Percentiles rank a stretch among this genome's conserved stretches.
Conservation (phyloP, 2,797 vertebrate species). For the Lutjanus argentimaculatus region DNA sequence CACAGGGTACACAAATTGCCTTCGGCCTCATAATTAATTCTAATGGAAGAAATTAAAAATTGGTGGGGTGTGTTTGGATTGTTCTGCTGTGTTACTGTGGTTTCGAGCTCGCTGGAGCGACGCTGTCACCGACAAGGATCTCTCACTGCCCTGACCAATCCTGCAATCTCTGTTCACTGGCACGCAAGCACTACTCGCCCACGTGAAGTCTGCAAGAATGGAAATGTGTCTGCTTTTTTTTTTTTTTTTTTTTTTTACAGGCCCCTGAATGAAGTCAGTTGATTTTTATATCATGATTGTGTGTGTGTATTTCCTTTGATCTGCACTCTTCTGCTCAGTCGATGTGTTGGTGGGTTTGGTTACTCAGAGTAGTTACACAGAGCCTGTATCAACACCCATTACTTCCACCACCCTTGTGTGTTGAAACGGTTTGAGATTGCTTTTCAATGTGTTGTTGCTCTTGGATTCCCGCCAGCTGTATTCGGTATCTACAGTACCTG, state of each 20-base stretch:
- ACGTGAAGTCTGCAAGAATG: slow-evolving; percentile 29
- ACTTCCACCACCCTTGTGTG: slow-evolving; percentile 56
- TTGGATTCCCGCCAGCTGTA: slow-evolving; percentile 75
- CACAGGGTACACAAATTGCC: slow-evolving; percentile 90
- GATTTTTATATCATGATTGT: slow-evolving; percentile 28
- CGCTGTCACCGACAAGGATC: slow-evolving; percentile 88
- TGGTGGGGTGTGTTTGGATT: slow-evolving; percentile 88
- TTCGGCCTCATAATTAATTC: slow-evolving; percentile 92
- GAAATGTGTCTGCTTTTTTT: slow-evolving; percentile 44
- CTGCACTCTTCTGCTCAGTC: slow-evolving; percentile 49
- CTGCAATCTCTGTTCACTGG: slow-evolving; percentile 56
- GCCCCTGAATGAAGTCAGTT: slow-evolving; percentile 30
- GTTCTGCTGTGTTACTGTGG: slow-evolving; percentile 83
- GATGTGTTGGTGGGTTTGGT: slow-evolving; percentile 67
- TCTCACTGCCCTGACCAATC: slow-evolving; percentile 79
- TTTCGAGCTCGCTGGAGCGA: slow-evolving; percentile 86
- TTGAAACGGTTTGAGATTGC: slow-evolving; percentile 70
- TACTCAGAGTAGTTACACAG: slow-evolving; percentile 52
- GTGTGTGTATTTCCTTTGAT: slow-evolving; percentile 37
- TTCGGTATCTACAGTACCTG: slow-evolving; percentile 75
- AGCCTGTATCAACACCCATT: slow-evolving; percentile 63
- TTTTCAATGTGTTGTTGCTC: slow-evolving; percentile 73
- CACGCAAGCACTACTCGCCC: slow-evolving; percentile 43
- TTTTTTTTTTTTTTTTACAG: not conserved
- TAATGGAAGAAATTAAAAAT: slow-evolving; percentile 90